Conservation (phyloP, 1,140 invertebrate genomes). For the Ganaspis sp. region DNA sequence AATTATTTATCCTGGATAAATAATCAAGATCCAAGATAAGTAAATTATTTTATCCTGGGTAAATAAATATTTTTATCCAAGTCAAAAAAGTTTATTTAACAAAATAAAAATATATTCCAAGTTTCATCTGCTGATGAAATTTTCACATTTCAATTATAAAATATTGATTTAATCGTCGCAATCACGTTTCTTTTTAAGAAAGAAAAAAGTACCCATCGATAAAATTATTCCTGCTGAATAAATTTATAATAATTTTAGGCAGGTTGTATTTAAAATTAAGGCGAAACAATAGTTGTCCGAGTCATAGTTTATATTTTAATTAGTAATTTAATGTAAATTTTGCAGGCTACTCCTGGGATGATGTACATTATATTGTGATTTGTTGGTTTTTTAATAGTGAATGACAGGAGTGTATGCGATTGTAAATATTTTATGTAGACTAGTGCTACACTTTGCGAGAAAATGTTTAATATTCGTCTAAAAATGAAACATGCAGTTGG, state of each 20-base stretch:
- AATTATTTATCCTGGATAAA: too few species aligned
- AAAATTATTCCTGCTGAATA: neutral
- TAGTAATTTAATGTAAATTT: constrained; percentile 30
- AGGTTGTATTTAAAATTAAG: constrained; percentile 27
- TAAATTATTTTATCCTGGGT: too few species aligned
- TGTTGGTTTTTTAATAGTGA: constrained; percentile 51
- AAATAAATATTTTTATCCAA: neutral
- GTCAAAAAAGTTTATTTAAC: too few species aligned
- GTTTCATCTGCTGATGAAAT: neutral
- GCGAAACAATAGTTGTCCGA: constrained; percentile 20
- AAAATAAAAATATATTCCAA: neutral
- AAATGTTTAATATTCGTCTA: neutral
- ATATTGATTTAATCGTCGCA: neutral
- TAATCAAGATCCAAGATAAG: too few species aligned
- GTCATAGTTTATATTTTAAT: constrained; percentile 29
- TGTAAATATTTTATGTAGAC: constrained; percentile 43
- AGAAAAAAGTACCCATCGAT: neutral
- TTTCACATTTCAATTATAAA: neutral
- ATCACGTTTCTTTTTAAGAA: neutral
- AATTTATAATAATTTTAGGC: neutral
- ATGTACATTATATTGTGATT: constrained; percentile 34
- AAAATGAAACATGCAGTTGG: neutral
- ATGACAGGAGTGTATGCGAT: constrained; percentile 48
- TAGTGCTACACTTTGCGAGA: constrained; percentile 1
- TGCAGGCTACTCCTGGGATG: neutral